Conservation (phyloP, 1,140 invertebrate genomes). For the Lasioglossum albipes region DNA sequence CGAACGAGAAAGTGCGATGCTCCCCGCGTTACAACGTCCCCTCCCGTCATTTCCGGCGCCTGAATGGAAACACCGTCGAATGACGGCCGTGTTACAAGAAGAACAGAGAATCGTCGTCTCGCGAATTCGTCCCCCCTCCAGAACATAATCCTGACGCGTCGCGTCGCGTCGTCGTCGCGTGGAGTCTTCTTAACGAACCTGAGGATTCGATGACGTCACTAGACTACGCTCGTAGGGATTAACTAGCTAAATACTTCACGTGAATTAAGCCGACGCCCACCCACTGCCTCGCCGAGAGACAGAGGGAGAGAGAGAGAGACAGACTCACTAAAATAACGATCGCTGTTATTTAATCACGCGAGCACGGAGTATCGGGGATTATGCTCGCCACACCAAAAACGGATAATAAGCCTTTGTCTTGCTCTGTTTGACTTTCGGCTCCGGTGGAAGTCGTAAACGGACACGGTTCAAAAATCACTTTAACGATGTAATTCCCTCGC, state of each 20-base stretch:
- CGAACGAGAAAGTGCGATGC: slow-evolving; percentile 7
- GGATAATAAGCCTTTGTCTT: slow-evolving; percentile 24
- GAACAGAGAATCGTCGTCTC: neutral
- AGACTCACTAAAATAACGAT: slow-evolving; percentile 73
- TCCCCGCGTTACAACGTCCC: neutral
- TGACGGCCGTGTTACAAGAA: neutral
- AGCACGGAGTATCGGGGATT: slow-evolving; percentile 6
- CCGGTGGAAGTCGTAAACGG: neutral
- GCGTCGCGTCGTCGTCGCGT: no score
- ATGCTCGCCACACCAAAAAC: neutral
- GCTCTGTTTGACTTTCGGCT: neutral
- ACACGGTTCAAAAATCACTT: slow-evolving; percentile 3
- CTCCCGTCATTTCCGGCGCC: neutral
- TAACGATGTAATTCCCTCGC: neutral
- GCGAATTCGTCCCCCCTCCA: neutral
- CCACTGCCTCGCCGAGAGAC: slow-evolving; percentile 39
- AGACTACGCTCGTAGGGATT: slow-evolving; percentile 64
- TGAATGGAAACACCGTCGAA: slow-evolving; percentile 13
- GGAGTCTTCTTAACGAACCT: slow-evolving; percentile 33
- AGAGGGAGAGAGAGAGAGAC: slow-evolving; percentile 23
- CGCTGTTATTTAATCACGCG: slow-evolving; percentile 49
- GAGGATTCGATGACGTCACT: slow-evolving; percentile 69
- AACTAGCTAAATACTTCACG: slow-evolving; percentile 70
- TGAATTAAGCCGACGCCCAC: slow-evolving; percentile 72
- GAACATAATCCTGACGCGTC: neutral